Evolutionary conservation across 2,797 vertebrate genomes (phyloP).

Genomic region (Gobionotothen gibberifrons): DNA sequence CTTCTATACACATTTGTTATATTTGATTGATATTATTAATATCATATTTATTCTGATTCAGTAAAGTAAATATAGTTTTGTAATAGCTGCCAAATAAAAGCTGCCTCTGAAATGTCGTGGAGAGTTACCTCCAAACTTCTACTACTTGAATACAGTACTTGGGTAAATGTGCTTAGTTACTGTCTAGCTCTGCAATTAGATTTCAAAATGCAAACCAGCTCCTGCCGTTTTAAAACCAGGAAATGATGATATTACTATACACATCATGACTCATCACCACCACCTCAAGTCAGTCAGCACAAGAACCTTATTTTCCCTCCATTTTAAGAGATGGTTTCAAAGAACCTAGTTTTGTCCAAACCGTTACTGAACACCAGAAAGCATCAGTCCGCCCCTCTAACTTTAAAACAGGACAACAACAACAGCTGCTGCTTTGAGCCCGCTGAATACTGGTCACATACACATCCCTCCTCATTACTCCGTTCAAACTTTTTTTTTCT

Average conservation of each 20-base stretch:
- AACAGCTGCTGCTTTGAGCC: slow-evolving; percentile 31
- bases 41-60: too few relatives aligned
- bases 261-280: slow-evolving; percentile 32
- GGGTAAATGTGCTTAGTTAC: neutral
- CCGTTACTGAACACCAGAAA: slow-evolving; percentile 17
- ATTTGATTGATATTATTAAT: too few relatives aligned
- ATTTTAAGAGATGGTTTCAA: slow-evolving; percentile 7
- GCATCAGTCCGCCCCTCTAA: slow-evolving; percentile 9
- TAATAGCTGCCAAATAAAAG: neutral
- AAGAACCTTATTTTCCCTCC: neutral
- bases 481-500: slow-evolving; percentile 38
- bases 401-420: slow-evolving; percentile 32
- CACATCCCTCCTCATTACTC: slow-evolving; percentile 57
- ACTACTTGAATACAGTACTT: slow-evolving; percentile 2
- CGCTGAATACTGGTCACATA: slow-evolving; percentile 3
- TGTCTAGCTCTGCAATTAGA: slow-evolving; percentile 1
- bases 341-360: slow-evolving; percentile 4
- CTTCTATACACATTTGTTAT: too few relatives aligned
- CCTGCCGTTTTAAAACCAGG: neutral
- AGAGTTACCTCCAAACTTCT: neutral
- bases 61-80: neutral
- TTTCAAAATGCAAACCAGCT: slow-evolving; percentile 7
- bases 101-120: neutral
- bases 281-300: slow-evolving; percentile 44
- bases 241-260: neutral